Evolutionary conservation across 2,113 vertebrate species (phyloP).

Genomic region (Callithrix jacchus): DNA sequence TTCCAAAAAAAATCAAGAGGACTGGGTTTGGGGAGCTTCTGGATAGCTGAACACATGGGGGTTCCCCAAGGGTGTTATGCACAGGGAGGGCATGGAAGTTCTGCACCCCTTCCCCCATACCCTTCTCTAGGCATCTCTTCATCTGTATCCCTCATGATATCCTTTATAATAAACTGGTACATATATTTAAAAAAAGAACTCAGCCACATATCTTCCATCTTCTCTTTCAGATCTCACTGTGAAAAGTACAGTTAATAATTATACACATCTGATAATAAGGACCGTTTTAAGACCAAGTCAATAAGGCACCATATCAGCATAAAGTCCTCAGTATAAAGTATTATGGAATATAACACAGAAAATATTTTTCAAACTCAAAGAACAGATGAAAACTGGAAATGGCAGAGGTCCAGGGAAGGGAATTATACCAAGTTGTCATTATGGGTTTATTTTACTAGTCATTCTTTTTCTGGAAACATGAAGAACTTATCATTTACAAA

Average conservation of each 20-base stretch:
- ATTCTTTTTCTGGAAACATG: slow-evolving; percentile 52
- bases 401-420: background rate
- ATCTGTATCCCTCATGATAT: no score
- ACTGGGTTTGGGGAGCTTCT: no score
- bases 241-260: background rate
- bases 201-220: background rate
- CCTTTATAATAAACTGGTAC: no score
- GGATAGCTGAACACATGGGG: no score
- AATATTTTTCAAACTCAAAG: background rate
- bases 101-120: no score
- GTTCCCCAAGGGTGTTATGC: no score
- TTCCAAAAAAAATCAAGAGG: no score
- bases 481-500: slow-evolving; percentile 58
- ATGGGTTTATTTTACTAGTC: slow-evolving; percentile 37
- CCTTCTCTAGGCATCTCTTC: no score
- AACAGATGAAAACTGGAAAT: background rate
- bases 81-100: no score
- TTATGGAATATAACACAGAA: background rate
- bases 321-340: background rate
- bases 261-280: background rate
- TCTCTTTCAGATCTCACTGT: background rate
- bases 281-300: background rate
- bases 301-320: background rate
- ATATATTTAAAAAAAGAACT: background rate
- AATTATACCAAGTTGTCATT: slow-evolving; percentile 27